phyloP scores from a whole-genome alignment of 1,140 invertebrate genomes.

The honey bee (Apis mellifera) region DNA sequence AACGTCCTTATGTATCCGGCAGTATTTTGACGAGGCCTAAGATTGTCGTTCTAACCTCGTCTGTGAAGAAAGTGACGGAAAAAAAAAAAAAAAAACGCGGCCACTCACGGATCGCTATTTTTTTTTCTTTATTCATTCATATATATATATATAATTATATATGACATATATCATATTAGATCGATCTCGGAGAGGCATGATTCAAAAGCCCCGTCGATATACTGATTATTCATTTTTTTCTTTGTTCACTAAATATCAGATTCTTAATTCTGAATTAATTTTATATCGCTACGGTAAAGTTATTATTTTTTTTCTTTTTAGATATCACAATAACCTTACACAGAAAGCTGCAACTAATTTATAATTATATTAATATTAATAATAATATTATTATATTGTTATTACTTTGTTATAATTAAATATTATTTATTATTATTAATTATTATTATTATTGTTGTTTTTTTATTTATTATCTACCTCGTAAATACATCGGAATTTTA shows the following conservation, averaged over 20 bases:
- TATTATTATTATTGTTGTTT: constrained; percentile 56
- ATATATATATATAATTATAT: not conserved
- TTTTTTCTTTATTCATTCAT: constrained; percentile 8
- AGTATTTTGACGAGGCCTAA: constrained; percentile 80
- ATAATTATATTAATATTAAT: constrained; percentile 65
- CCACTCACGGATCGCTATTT: constrained; percentile 23
- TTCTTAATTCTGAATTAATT: constrained; percentile 63
- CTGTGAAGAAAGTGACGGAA: constrained; percentile 54
- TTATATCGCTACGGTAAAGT: constrained; percentile 71
- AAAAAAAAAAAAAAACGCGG: constrained; percentile 38
- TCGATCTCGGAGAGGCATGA: constrained; percentile 50
- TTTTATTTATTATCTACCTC: constrained; percentile 54
- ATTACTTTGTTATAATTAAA: constrained; percentile 54
- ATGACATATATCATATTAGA: not conserved
- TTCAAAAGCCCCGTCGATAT: constrained; percentile 65
- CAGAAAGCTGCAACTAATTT: constrained; percentile 76
- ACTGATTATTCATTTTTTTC: constrained; percentile 57
- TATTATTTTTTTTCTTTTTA: constrained; percentile 71
- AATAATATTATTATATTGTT: constrained; percentile 60
- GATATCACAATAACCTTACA: constrained; percentile 80
- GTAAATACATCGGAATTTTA: constrained; percentile 59
- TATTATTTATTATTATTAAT: constrained; percentile 62
- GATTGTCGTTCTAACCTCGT: constrained; percentile 77
- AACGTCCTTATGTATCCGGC: constrained; percentile 74
- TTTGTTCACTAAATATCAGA: constrained; percentile 65